Evolutionary conservation across 2,113 vertebrate species (phyloP), one percentile per base, ranked within the genome.

Genomic region (Hippocampus mohnikei): DNA sequence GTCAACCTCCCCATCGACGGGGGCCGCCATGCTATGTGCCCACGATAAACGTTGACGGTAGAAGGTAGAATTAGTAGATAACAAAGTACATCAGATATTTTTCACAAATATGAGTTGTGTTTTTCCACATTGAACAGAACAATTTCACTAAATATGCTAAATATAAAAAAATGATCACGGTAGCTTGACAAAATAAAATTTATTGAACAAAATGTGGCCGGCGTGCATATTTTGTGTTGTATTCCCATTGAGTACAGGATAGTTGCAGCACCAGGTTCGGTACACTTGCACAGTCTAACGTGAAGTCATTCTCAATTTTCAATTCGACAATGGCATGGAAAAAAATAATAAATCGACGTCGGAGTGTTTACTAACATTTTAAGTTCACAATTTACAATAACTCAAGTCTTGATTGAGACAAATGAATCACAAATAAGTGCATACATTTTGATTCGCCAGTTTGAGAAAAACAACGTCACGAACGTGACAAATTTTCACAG

Each of bases 1-100:
- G 92, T 94, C 56, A 94, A 90, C 74, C 85, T 94, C 0, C 92
- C 93, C 0, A 77, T 94, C 2, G 93, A 94, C 2, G 93, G 93
- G 0, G 93, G 93, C 2, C 92, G 93, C 27, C 92, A 94, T 16
- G 93, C 93, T 52, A 94, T 94, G 93, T 94, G 93, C 69, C 93
- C 93, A 3, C 72, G 91, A 73, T 94, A 67, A 86, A 37, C 13
- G 8, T 21, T 33, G 0, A 52, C 46, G 15, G 65, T 37, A 52
- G 8, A 9, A 50, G 15, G 65, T 37, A 52, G 8, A 9, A 50
- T 75, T 76, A 79, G 67, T 75, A 80, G 81, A 77, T 76, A 80
- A 69, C 72, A 80, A 82, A 80, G 42, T n/a, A 63, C 61, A 4
- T 41, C 20, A 3, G 12, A 42, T 64, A 6, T 23, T n/a, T 63